Evolutionary conservation across 2,113 vertebrate genomes (phyloP), one percentile per base, ranked within the genome.

Genomic region (Phoxinus phoxinus): DNA sequence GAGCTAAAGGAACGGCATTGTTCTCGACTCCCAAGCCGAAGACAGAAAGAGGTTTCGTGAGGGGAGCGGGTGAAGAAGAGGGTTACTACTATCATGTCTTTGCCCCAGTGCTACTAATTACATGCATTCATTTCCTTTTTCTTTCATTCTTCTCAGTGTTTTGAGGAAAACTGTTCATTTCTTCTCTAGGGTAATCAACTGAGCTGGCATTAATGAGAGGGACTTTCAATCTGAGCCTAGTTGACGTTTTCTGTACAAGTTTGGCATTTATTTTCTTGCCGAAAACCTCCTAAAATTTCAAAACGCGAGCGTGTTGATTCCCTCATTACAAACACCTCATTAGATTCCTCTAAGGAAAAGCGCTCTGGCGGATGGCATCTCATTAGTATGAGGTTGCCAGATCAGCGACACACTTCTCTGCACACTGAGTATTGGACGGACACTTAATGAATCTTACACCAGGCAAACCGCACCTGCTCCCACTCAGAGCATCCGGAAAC

Each of bases 371-470:
- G 73, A 30, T 30, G 15, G 63, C n/a, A 13, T 67, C 73, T 85
- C 48, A 77, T 83, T 83, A 85, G 41, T 23, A 48, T 44, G 30
- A 69, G 58, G 67, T 86, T 88, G 67, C 87, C 74, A 86, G 74
- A 86, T 80, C 81, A 86, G 74, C 67, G 11, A 30, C 59, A 61
- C 35, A 81, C 56, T 72, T 56, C 72, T 77, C 78, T 85, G 78
- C 69, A 21, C 69, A 75, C 58, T 73, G 37, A 75, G 67, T 74
- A 74, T 74, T 61, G 53, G 67, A 86, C 0, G 44, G 46, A 51
- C 41, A 59, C 9, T 77, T 85, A 82, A 82, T 59, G 59, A 69
- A 80, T 71, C 78, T 76, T 19, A 46, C 73, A 83, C 48, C 25
- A 15, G 5, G 30, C 23, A 37, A 37, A 58, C 78, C 21, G 11